phyloP scores from a whole-genome alignment of 2,888 invertebrate species.

The Hemicrepidius hirtus region DNA sequence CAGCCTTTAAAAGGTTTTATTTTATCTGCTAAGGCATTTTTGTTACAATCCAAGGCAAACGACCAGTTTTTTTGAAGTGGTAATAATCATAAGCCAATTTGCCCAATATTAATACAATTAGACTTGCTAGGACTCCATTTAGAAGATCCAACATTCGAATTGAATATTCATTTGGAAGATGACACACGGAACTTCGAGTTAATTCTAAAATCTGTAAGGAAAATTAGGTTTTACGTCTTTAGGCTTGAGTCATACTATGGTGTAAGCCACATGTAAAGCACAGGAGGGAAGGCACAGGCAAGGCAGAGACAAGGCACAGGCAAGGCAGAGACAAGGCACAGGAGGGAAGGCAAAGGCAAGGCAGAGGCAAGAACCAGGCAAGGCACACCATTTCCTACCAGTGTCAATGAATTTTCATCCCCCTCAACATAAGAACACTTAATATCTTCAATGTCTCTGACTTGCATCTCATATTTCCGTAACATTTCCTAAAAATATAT shows the following conservation, averaged over 20 bases:
- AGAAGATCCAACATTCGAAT: slow-evolving; percentile 83
- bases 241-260: no score
- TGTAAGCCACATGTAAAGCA: no score
- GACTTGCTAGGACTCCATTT: slow-evolving; percentile 79
- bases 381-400: no score
- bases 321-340: no score
- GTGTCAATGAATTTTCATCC: slow-evolving; percentile 77
- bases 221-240: no score
- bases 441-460: slow-evolving; percentile 82
- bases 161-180: slow-evolving; percentile 73
- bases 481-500: slow-evolving; percentile 71
- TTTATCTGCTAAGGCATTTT: slow-evolving; percentile 78
- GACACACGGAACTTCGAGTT: slow-evolving; percentile 82
- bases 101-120: slow-evolving; percentile 83
- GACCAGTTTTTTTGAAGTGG: slow-evolving; percentile 85
- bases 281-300: no score
- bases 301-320: no score
- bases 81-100: slow-evolving; percentile 89
- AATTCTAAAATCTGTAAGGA: slow-evolving; percentile 80
- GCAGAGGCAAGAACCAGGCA: no score
- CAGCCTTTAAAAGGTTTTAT: no score
- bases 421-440: slow-evolving; percentile 79
- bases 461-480: slow-evolving; percentile 81
- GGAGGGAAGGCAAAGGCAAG: no score
- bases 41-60: slow-evolving; percentile 88